Evolutionary conservation across 2,797 vertebrate genomes (phyloP), one percentile per base, ranked within the genome.

Genomic region (Gymnoscopelus braueri): DNA sequence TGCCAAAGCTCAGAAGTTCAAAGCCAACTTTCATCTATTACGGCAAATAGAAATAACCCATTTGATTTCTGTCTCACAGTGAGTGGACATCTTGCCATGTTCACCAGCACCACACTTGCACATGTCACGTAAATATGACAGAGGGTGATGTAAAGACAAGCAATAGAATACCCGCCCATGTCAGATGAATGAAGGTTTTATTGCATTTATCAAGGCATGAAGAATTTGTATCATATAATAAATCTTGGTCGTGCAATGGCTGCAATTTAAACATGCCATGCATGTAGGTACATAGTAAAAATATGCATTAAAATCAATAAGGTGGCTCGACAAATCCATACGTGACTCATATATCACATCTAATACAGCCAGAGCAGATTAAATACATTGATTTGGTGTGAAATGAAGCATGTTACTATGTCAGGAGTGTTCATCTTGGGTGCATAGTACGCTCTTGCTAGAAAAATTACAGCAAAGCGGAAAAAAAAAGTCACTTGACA

Each of bases 221-320:
- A 13, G 59, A 54, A 24, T 69, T 60, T 47, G 52, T 52, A 62
- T 32, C 14, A 57, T 5, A 57, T 48, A 55, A 78, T 82, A 68
- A 82, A 84, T 77, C 51, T 67, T 64, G 74, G 65, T 72, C 54
- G 52, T 2, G 0, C 14, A 35, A 19, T 51, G 4, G n/a, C 50
- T 62, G 53, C 49, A 55, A 19, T 62, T 69, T 29, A 11, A 57
- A 54, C 75, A 86, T 55, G 68, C 74, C 61, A 32, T 26, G 15
- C 67, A 74, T 52, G n/a, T 80, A 69, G 14, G 3, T 32, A 52
- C 56, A 68, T 53, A 26, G 52, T 71, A 75, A 78, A 84, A 65
- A 23, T 19, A 47, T 49, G 66, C 60, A 82, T 81, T 77, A 1
- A 80, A 84, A 84, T 84, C 74, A 79, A 87, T 84, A 74, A 69